phyloP scores from a whole-genome alignment of 2,113 vertebrate genomes.

The Rhodinocichla rosea region DNA sequence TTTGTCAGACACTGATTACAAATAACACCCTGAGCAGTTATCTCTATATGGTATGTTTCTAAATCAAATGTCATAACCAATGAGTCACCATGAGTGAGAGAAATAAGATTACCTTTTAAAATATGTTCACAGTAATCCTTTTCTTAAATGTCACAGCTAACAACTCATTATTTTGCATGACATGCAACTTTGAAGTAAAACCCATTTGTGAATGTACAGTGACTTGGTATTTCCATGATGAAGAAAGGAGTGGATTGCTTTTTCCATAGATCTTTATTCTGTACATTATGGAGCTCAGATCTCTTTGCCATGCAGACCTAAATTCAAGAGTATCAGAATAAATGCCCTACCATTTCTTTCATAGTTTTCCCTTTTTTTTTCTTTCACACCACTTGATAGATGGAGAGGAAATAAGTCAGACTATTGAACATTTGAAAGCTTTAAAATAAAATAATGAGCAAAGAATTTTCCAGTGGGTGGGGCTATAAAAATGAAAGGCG shows the following conservation, averaged over 20 bases:
- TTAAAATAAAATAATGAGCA: neutral
- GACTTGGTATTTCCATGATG: conserved; percentile 28
- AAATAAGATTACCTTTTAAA: conserved; percentile 49
- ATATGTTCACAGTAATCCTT: conserved; percentile 25
- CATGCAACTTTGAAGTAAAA: conserved; percentile 22
- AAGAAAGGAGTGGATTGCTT: neutral
- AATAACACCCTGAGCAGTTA: conserved; percentile 2
- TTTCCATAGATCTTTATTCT: neutral
- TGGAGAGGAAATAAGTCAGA: neutral
- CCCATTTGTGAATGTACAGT: neutral
- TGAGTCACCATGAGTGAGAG: conserved; percentile 47
- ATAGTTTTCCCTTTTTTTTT: neutral
- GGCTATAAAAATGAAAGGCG: conserved; percentile 1
- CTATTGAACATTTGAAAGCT: neutral
- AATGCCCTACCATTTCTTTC: neutral
- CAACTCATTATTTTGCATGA: neutral
- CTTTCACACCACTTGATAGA: neutral
- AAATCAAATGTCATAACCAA: conserved; percentile 26
- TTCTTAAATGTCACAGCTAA: neutral
- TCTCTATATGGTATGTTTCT: conserved; percentile 31
- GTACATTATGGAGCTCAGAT: neutral
- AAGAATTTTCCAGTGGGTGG: conserved; percentile 38
- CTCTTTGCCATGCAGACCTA: neutral
- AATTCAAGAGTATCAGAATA: neutral
- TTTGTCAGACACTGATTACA: conserved; percentile 38